Evolutionary conservation across 2,113 vertebrate species (phyloP).

Genomic region (Petaurus breviceps): DNA sequence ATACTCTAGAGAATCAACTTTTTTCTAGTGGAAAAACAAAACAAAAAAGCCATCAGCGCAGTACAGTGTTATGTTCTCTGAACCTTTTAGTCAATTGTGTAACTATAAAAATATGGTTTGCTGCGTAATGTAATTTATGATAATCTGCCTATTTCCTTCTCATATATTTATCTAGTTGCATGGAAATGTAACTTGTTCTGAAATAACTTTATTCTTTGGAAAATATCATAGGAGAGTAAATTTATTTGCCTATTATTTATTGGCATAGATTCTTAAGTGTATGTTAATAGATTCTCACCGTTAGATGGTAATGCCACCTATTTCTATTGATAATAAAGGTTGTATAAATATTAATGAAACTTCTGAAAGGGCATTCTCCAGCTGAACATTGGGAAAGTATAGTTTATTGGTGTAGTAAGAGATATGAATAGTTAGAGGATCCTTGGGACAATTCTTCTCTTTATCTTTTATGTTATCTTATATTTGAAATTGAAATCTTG

Average conservation of each 20-base stretch:
- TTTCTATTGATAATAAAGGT: constrained; percentile 51
- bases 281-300: constrained; percentile 44
- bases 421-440: not conserved
- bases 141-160: no score
- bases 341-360: constrained; percentile 34
- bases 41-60: not conserved
- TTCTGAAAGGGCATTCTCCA: not conserved
- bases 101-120: not conserved
- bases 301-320: constrained; percentile 30
- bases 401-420: not conserved
- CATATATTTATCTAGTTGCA: no score
- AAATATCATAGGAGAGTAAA: not conserved
- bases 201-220: not conserved
- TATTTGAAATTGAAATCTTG: not conserved
- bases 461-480: not conserved
- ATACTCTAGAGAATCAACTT: not conserved
- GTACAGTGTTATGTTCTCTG: not conserved
- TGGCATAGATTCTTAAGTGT: not conserved
- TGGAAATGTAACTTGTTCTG: not conserved
- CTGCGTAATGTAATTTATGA: no score
- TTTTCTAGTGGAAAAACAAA: no score
- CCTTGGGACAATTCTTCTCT: not conserved
- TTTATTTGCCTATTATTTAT: not conserved
- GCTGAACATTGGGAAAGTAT: not conserved
- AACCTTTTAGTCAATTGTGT: not conserved